phyloP scores from a whole-genome alignment of 2,113 vertebrate species.

The Coreoperca whiteheadi region DNA sequence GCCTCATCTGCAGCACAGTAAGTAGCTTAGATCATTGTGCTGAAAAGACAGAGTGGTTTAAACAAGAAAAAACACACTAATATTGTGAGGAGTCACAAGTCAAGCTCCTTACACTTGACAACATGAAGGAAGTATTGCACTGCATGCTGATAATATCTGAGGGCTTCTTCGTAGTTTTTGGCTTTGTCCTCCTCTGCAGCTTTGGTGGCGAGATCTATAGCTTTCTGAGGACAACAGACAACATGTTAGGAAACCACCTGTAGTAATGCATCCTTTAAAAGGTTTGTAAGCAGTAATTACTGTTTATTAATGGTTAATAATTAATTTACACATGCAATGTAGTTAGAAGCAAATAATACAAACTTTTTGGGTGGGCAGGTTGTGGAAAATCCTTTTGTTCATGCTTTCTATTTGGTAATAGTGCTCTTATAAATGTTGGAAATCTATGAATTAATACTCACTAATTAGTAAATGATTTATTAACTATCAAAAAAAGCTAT shows the following conservation, averaged over 20 bases:
- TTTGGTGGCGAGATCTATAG: conserved; percentile 95
- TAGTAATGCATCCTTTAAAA: not conserved
- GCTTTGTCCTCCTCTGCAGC: conserved; percentile 95
- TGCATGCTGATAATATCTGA: conserved; percentile 90
- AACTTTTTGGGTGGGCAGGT: not conserved
- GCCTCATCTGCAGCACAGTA: conserved; percentile 87
- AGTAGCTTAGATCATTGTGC: not conserved
- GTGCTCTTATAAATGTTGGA: not conserved
- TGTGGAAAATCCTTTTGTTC: not conserved
- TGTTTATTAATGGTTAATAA: not conserved
- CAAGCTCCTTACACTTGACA: conserved; percentile 91
- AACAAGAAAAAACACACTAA: not conserved
- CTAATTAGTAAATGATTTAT: not conserved
- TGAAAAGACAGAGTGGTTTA: not conserved
- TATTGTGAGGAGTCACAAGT: not conserved
- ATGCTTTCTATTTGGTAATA: not conserved
- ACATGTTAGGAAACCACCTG: not conserved
- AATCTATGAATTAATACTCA: too few relatives aligned
- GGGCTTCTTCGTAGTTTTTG: conserved; percentile 95
- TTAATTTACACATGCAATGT: not conserved
- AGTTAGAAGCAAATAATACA: not conserved
- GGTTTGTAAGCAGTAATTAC: not conserved
- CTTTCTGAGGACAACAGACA: conserved; percentile 86
- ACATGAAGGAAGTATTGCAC: conserved; percentile 96
- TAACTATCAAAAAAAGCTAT: not conserved